Conservation (phyloP, 2,888 invertebrate species). For the Epirrhoe alternata region DNA sequence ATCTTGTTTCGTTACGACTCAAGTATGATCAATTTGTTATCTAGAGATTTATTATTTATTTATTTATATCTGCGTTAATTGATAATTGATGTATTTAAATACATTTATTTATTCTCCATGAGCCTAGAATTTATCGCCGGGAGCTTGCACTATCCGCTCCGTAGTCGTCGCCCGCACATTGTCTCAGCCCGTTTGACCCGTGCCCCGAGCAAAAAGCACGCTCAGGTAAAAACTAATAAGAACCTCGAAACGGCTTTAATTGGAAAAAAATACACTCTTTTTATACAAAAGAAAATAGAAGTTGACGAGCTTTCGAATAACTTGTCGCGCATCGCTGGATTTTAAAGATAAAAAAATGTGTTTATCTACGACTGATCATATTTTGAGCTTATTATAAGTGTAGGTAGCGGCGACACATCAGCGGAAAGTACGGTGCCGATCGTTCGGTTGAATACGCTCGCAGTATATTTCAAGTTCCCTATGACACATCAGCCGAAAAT, state of each 20-base stretch:
- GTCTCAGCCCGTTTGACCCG: slow-evolving; percentile 83
- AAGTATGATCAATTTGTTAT: too few species aligned
- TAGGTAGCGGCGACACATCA: too few species aligned
- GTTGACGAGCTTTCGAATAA: slow-evolving; percentile 51
- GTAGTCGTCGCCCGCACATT: slow-evolving; percentile 59
- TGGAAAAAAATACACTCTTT: slow-evolving; percentile 73
- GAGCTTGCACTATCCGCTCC: slow-evolving; percentile 17
- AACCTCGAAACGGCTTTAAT: slow-evolving; percentile 68
- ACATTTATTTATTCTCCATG: background rate
- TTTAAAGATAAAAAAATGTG: slow-evolving; percentile 52
- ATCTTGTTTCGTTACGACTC: too few species aligned
- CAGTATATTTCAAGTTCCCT: too few species aligned
- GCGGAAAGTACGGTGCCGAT: too few species aligned
- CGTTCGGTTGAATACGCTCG: too few species aligned
- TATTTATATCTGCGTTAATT: too few species aligned
- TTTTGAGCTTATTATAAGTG: too few species aligned
- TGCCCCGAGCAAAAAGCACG: slow-evolving; percentile 76
- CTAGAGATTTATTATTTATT: too few species aligned
- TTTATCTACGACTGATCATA: too few species aligned
- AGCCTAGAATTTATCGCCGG: background rate
- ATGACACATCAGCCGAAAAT: too few species aligned
- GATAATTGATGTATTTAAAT: too few species aligned
- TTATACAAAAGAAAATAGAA: slow-evolving; percentile 53
- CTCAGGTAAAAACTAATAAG: slow-evolving; percentile 66
- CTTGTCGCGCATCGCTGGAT: slow-evolving; percentile 44